phyloP scores from a whole-genome alignment of 2,888 invertebrate species.

The Drosophila ochracea region DNA sequence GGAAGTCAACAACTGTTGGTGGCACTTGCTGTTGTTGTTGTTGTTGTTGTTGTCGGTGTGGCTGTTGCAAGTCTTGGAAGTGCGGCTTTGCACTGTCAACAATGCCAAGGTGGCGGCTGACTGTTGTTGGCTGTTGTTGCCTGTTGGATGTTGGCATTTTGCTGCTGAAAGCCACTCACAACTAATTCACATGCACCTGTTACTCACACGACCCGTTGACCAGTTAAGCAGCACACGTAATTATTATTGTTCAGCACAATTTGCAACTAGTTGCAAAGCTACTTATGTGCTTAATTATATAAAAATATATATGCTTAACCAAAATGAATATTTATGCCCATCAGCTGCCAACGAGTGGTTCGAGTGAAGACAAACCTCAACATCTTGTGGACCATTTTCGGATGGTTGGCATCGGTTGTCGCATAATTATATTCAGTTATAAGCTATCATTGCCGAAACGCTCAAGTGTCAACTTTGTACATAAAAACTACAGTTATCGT shows the following conservation, averaged over 20 bases:
- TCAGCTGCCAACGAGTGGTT: conserved; percentile 18
- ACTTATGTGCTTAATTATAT: not conserved
- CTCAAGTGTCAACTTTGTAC: conserved; percentile 59
- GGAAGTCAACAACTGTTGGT: conserved; percentile 75
- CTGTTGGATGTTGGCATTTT: conserved; percentile 33
- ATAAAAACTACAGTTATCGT: conserved; percentile 66
- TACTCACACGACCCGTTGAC: conserved; percentile 57
- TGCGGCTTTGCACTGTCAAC: conserved; percentile 75
- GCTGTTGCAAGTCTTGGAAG: conserved; percentile 49
- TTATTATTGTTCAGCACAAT: conserved; percentile 56
- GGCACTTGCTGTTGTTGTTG: conserved; percentile 50
- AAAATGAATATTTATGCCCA: conserved; percentile 40
- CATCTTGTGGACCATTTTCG: conserved; percentile 15
- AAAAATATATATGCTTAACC: not conserved
- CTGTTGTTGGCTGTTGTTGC: conserved; percentile 8
- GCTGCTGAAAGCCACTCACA: conserved; percentile 67
- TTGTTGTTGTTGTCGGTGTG: conserved; percentile 35
- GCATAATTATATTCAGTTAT: conserved; percentile 49
- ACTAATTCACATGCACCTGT: conserved; percentile 61
- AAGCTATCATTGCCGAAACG: conserved; percentile 30
- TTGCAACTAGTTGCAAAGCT: conserved; percentile 22
- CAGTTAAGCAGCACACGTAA: conserved; percentile 35
- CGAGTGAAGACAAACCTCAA: not conserved
- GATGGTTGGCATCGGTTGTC: conserved; percentile 34
- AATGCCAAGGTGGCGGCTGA: conserved; percentile 54